Evolutionary conservation across 2,888 invertebrate genomes (phyloP), one percentile per base, ranked within the genome.

Genomic region (Strigamia transsilvanica): DNA sequence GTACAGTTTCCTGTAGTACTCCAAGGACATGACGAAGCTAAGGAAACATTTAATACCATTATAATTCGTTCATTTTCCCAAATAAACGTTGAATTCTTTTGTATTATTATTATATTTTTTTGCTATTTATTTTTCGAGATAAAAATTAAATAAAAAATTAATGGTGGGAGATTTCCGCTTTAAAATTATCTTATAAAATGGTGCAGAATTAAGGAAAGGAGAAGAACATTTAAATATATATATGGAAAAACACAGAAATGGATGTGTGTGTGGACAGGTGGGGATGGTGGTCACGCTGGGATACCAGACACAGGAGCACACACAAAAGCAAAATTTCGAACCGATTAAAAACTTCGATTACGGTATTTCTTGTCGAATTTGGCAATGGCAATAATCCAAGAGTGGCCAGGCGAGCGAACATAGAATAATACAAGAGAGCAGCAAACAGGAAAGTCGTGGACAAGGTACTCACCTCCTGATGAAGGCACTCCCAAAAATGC

Each of bases 401-500:
- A 4, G 80, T 80, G 81, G 66, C 61, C 23, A 81, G 61, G 81
- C 81, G 51, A 80, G 46, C 81, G 32, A 73, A 73, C 73, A 41
- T 61, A 56, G 61, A 38, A 38, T n/a, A n/a, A n/a, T 61, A 79
- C 79, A 82, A 56, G 32, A 73, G 79, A 82, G 81, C 83, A 83
- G 83, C 79, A 66, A 83, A 77, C 80, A 79, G 51, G 82, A 83
- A 73, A 46, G 81, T 81, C 42, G 83, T 84, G 80, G 82, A 83
- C 82, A 81, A 66, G 73, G 83, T 85, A 85, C 96, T 96, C 96
- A 97, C 97, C 97, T 96, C 92, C 95, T 94, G 90, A 96, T 96
- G 94, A 97, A 96, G 94, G 96, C 95, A 93, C 95, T 96, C 97
- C 96, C 96, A 94, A 96, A 96, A 97, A 85, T 83, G 94, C 83